These are phyloP conservation scores for Porites evermanni DNA, from an alignment of 92 coral and sea anemone genomes.

Conservation along the genomic window DNA sequence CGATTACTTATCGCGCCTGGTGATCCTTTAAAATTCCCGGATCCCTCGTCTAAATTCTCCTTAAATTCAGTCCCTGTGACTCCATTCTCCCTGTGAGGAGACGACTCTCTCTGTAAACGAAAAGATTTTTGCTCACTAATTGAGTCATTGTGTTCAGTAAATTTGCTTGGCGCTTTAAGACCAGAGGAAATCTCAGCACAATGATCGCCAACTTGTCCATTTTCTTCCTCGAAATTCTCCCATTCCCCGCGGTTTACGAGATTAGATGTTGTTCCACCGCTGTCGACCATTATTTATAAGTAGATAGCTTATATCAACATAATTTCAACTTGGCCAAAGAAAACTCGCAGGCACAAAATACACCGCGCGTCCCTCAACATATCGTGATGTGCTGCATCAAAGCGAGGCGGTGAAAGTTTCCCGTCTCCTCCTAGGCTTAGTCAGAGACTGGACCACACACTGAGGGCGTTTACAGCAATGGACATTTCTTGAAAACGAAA, in stretches of 20 bases:
- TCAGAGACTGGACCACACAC: no score
- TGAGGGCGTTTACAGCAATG: no score
- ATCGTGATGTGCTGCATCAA: background rate
- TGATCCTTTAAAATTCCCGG: background rate
- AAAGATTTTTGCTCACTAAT: constrained; percentile 23
- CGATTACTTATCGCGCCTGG: background rate
- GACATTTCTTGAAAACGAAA: no score
- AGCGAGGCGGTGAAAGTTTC: background rate
- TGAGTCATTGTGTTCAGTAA: constrained; percentile 33
- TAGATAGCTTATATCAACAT: constrained; percentile 21
- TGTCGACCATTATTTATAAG: constrained; percentile 18
- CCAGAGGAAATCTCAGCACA: constrained; percentile 17
- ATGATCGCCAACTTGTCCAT: constrained; percentile 13
- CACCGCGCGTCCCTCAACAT: background rate
- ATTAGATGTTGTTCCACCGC: constrained; percentile 2
- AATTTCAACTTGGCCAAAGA: background rate
- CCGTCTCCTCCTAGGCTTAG: background rate
- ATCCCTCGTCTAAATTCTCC: constrained; percentile 38
- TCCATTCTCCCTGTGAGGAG: constrained; percentile 9
- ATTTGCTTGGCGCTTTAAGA: background rate
- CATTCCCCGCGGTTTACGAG: constrained; percentile 38
- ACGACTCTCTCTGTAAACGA: constrained; percentile 10
- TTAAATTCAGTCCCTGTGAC: constrained; percentile 18
- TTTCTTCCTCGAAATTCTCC: constrained; percentile 74
- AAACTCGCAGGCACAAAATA: background rate